These are phyloP conservation scores for Temnothorax ravouxi DNA, from an alignment of 2,888 invertebrate species.

Conservation along the genomic window DNA sequence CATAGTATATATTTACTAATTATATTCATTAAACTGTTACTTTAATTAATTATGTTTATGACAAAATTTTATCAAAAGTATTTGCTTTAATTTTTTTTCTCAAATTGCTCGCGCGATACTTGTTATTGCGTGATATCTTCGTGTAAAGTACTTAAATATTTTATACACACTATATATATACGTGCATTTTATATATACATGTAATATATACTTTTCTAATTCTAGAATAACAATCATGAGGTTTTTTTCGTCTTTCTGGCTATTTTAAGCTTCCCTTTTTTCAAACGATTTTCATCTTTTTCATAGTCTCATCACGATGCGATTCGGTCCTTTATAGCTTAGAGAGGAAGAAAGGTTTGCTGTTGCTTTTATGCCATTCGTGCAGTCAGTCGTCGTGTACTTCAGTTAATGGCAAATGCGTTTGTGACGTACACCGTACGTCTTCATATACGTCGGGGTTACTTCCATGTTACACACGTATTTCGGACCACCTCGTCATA, in stretches of 20 bases:
- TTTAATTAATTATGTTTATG: neutral
- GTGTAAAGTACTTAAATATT: neutral
- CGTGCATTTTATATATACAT: neutral
- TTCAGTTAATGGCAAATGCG: slow-evolving; percentile 57
- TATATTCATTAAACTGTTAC: neutral
- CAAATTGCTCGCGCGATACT: neutral
- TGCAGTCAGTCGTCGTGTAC: slow-evolving; percentile 41
- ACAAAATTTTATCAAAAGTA: neutral
- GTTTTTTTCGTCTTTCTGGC: neutral
- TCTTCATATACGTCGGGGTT: slow-evolving; percentile 40
- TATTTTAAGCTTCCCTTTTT: slow-evolving; percentile 10
- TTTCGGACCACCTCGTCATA: neutral
- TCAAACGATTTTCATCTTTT: slow-evolving; percentile 35
- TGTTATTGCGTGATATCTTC: neutral
- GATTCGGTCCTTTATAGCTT: slow-evolving; percentile 31
- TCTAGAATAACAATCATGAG: neutral
- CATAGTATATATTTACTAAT: neutral
- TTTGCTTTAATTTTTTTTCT: neutral
- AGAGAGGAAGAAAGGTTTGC: slow-evolving; percentile 39
- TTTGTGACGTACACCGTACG: slow-evolving; percentile 40
- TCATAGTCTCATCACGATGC: slow-evolving; percentile 34
- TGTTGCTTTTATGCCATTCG: slow-evolving; percentile 41
- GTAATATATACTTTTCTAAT: neutral
- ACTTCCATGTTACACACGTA: slow-evolving; percentile 20
- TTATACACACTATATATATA: neutral